A percentile compares a stretch with the other conserved stretches of the same genome.
phyloP scores from a whole-genome alignment of 2,113 vertebrate genomes.

The Nycticryphes semicollaris region DNA sequence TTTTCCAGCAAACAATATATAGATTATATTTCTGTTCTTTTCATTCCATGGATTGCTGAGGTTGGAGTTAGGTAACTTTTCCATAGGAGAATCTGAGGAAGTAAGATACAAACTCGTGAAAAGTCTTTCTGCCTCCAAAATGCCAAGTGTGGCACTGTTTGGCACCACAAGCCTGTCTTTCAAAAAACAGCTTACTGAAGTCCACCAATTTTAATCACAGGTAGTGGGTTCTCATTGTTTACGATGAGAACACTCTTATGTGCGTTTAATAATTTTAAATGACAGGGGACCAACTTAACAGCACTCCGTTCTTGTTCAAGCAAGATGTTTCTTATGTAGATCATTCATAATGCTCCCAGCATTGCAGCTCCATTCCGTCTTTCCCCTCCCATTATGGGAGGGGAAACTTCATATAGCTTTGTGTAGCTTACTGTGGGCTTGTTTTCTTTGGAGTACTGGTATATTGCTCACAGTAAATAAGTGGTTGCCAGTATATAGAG shows the following conservation, averaged over 20 bases:
- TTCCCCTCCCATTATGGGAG: not conserved
- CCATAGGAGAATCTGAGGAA: not conserved
- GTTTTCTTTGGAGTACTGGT: not conserved
- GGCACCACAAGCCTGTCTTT: not conserved
- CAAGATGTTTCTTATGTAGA: not conserved
- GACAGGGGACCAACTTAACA: not conserved
- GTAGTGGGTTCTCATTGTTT: not conserved
- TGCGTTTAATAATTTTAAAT: not conserved
- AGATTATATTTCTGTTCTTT: not conserved
- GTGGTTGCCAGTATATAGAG: constrained; percentile 25
- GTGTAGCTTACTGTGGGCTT: not conserved
- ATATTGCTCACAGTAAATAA: constrained; percentile 31
- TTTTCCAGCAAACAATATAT: not conserved
- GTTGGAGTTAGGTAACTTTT: not conserved
- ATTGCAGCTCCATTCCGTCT: not conserved
- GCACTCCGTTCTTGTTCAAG: not conserved
- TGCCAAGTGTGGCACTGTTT: not conserved
- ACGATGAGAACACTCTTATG: not conserved
- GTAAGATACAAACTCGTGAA: not conserved
- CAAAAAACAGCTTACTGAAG: not conserved
- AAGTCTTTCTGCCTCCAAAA: not conserved
- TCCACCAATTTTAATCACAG: not conserved
- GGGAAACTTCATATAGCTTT: not conserved
- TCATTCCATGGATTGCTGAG: not conserved
- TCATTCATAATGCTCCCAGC: not conserved